phyloP scores from a whole-genome alignment of 2,113 vertebrate genomes.

The Lathamus discolor region DNA sequence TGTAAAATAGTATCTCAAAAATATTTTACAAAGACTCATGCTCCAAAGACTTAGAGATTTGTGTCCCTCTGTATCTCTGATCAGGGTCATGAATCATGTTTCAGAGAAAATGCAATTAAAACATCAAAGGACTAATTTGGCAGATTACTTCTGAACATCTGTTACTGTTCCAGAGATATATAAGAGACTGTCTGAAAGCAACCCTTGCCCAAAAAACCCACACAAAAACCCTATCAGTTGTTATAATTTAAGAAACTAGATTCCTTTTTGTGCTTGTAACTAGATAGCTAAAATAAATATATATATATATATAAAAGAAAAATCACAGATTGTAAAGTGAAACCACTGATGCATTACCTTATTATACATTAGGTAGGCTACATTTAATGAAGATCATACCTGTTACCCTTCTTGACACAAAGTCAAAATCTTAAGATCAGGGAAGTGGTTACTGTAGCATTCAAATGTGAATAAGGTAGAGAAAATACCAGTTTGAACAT shows the following conservation, averaged over 20 bases:
- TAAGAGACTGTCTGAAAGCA: background rate
- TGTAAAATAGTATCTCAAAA: background rate
- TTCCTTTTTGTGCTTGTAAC: background rate
- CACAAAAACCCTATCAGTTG: rapidly evolving
- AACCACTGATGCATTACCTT: background rate
- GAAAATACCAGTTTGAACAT: background rate
- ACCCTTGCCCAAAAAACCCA: rapidly evolving
- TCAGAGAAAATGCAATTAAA: background rate
- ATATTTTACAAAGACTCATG: background rate
- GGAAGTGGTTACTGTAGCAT: background rate
- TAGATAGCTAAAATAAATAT: background rate
- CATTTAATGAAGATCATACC: background rate
- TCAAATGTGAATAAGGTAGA: background rate
- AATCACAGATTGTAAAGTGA: background rate
- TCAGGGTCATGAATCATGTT: background rate
- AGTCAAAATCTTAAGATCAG: background rate
- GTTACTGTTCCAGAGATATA: background rate
- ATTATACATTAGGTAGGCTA: background rate
- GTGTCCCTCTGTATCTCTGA: background rate
- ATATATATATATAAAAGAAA: background rate
- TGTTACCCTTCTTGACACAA: background rate
- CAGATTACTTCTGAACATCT: background rate
- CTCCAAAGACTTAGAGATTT: background rate
- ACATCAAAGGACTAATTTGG: background rate
- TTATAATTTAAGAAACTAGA: background rate